These are phyloP conservation scores for Kryptopterus vitreolus DNA, from an alignment of 2,797 vertebrate genomes.

Conservation along the genomic window DNA sequence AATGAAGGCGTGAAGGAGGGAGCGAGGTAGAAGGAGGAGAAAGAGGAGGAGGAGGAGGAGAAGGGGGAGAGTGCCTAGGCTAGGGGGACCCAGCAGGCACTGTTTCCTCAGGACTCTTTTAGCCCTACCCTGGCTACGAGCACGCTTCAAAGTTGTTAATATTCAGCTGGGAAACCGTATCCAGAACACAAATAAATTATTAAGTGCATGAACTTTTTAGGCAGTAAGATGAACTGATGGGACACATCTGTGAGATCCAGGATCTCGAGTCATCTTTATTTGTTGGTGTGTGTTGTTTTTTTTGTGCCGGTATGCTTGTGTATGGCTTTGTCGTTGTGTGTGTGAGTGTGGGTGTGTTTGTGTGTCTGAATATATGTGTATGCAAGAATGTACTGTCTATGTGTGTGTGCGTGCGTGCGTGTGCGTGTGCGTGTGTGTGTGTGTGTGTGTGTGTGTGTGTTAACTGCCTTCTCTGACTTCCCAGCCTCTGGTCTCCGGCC, in stretches of 20 bases:
- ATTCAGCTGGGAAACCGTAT: conserved; percentile 99
- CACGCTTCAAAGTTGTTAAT: conserved; percentile 97
- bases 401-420: conserved; percentile 25
- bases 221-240: conserved; percentile 99
- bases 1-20: conserved; percentile 47
- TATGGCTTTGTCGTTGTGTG: conserved; percentile 32
- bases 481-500: conserved; percentile 92
- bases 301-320: conserved; percentile 44
- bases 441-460: conserved; percentile 66
- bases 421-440: conserved; percentile 66
- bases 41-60: conserved; percentile 44
- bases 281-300: conserved; percentile 52
- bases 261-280: conserved; percentile 83
- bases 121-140: conserved; percentile 84
- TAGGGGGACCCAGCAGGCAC: conserved; percentile 68
- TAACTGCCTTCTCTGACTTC: conserved; percentile 89
- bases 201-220: conserved; percentile 99
- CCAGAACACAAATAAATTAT: conserved; percentile 99
- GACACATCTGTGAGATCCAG: conserved; percentile 93
- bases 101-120: conserved; percentile 82
- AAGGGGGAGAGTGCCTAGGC: conserved; percentile 61
- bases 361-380: neutral
- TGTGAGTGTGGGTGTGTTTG: neutral
- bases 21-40: neutral
- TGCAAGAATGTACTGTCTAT: conserved; percentile 19